phyloP scores from a whole-genome alignment of 2,888 invertebrate genomes.

The Empis livida region DNA sequence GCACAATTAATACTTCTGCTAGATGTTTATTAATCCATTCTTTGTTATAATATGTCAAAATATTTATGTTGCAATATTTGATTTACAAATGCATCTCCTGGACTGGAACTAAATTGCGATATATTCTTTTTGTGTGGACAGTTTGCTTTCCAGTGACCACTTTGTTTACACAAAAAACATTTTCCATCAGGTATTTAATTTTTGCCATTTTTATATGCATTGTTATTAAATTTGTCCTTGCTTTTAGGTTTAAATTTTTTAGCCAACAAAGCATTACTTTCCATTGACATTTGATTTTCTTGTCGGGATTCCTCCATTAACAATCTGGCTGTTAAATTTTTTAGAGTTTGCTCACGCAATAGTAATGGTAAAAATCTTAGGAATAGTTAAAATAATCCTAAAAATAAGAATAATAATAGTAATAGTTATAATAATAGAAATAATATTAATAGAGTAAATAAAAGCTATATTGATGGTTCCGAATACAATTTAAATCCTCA shows the following conservation, averaged over 20 bases:
- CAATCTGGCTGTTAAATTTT: constrained; percentile 14
- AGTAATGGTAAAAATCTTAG: too few species aligned
- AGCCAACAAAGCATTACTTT: constrained; percentile 1
- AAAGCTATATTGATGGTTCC: too few species aligned
- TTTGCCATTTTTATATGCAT: not conserved
- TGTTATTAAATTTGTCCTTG: not conserved
- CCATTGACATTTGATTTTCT: constrained; percentile 5
- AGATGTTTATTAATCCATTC: too few species aligned
- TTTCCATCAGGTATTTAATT: constrained; percentile 2
- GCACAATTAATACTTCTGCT: too few species aligned
- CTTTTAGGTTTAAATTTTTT: constrained; percentile 1
- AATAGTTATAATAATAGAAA: too few species aligned
- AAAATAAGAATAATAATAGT: too few species aligned
- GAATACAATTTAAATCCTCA: too few species aligned
- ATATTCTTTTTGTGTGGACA: constrained; percentile 4
- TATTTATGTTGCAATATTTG: not conserved
- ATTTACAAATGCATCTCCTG: not conserved
- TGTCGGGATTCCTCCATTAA: constrained; percentile 14
- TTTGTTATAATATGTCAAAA: too few species aligned
- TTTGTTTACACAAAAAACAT: constrained; percentile 14
- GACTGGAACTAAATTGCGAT: not conserved
- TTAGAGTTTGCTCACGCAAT: constrained; percentile 16
- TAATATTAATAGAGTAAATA: too few species aligned
- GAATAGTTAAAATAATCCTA: too few species aligned
- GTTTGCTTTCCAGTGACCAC: constrained; percentile 11